phyloP scores from a whole-genome alignment of 1,140 invertebrate genomes.

The Catajapyx aquilonaris region DNA sequence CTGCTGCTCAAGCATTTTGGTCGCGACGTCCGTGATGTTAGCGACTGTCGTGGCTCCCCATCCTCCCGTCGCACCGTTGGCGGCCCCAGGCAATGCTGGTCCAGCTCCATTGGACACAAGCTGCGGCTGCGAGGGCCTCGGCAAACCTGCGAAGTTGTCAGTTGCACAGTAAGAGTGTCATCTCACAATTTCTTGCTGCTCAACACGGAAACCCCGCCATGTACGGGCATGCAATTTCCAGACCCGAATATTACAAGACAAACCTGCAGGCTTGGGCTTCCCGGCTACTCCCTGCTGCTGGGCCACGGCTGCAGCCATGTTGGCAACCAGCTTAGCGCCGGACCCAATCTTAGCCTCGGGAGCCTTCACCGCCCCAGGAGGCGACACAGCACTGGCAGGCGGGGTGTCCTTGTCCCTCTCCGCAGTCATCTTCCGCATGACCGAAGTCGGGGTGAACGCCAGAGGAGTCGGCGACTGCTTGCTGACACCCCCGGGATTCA shows the following conservation, averaged over 20 bases:
- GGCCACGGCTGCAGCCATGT: background rate
- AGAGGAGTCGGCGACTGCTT: constrained; percentile 34
- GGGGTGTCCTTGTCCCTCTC: constrained; percentile 39
- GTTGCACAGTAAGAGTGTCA: no score
- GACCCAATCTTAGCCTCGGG: constrained; percentile 1
- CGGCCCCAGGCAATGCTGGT: no score
- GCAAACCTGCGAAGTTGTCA: no score
- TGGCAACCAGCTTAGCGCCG: background rate
- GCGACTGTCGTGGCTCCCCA: background rate
- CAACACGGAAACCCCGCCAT: no score
- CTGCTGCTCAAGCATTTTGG: constrained; percentile 7
- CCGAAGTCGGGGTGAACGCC: constrained; percentile 75
- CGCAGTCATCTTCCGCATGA: constrained; percentile 78
- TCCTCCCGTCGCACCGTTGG: background rate
- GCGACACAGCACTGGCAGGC: no score
- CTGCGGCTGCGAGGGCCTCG: no score
- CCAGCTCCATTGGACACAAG: no score
- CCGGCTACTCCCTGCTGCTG: constrained; percentile 13
- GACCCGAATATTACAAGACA: constrained; percentile 12
- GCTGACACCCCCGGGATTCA: constrained; percentile 2
- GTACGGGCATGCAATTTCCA: constrained; percentile 10
- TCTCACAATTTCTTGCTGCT: no score
- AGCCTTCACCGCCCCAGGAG: no score
- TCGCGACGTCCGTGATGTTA: constrained; percentile 5
- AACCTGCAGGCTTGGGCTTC: constrained; percentile 13